A percentile compares a stretch with the other conserved stretches of the same genome.
Conservation (phyloP, 2,888 invertebrate genomes). For the Nezara viridula region DNA sequence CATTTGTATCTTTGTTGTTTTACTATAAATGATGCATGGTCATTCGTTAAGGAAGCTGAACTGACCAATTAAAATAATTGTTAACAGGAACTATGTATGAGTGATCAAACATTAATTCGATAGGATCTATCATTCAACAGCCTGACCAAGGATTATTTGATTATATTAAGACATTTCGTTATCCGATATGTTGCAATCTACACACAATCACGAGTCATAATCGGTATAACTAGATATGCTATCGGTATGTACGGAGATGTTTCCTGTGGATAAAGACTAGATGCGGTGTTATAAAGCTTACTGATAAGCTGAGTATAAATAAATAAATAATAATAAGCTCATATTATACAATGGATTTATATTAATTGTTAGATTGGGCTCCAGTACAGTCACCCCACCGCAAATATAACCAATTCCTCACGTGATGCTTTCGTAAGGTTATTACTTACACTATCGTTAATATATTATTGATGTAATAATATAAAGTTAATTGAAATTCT, state of each 20-base stretch:
- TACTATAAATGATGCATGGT: too few relatives aligned
- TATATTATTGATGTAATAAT: too few relatives aligned
- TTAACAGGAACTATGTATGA: not conserved
- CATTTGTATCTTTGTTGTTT: too few relatives aligned
- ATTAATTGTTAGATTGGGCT: not conserved
- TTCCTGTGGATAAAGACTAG: not conserved
- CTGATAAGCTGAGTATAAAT: too few relatives aligned
- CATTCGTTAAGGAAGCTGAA: too few relatives aligned
- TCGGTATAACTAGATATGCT: not conserved
- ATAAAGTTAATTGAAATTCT: not conserved
- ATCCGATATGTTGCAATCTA: not conserved
- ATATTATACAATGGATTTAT: not conserved
- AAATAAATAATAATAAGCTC: too few relatives aligned
- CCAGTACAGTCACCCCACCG: not conserved
- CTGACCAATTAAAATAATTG: too few relatives aligned
- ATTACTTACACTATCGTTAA: not conserved
- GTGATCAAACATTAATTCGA: not conserved
- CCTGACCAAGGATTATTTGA: not conserved
- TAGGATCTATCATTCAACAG: not conserved
- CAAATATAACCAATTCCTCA: not conserved
- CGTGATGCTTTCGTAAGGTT: not conserved
- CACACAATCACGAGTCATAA: not conserved
- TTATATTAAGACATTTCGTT: not conserved
- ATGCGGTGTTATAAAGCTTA: not conserved
- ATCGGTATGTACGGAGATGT: not conserved